A percentile compares a stretch with the other conserved stretches of the same genome.
Evolutionary conservation across 2,888 invertebrate genomes (phyloP).

Genomic region (Melanotus villosus): DNA sequence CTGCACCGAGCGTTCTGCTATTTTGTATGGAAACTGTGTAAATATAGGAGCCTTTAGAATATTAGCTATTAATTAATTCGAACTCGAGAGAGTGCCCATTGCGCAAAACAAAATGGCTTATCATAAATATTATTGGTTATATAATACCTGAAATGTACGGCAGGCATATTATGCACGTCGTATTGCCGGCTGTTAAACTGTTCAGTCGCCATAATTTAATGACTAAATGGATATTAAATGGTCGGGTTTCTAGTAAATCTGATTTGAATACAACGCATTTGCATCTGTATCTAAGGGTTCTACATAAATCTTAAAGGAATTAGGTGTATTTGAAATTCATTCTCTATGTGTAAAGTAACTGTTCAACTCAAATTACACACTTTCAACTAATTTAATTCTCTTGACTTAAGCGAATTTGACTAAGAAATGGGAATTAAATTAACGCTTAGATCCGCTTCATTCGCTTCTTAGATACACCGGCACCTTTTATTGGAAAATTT

Average conservation of each 20-base stretch:
- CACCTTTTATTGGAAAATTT: slow-evolving; percentile 30
- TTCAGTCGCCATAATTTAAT: slow-evolving; percentile 41
- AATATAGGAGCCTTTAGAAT: slow-evolving; percentile 39
- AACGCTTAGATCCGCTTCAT: slow-evolving; percentile 38
- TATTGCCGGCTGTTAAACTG: slow-evolving; percentile 38
- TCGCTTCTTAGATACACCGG: slow-evolving; percentile 28
- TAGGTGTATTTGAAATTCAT: slow-evolving; percentile 54
- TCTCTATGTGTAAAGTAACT: slow-evolving; percentile 44
- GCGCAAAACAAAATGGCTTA: background rate
- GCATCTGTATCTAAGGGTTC: slow-evolving; percentile 53
- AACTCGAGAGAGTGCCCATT: slow-evolving; percentile 22
- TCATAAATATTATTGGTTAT: slow-evolving; percentile 31
- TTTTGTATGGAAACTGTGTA: slow-evolving; percentile 31
- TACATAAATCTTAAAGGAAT: slow-evolving; percentile 54
- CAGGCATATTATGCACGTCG: slow-evolving; percentile 32
- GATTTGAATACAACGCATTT: slow-evolving; percentile 52
- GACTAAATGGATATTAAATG: slow-evolving; percentile 48
- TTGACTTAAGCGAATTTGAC: slow-evolving; percentile 55
- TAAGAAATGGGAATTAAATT: slow-evolving; percentile 56
- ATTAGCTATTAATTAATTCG: slow-evolving; percentile 24
- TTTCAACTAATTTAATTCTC: slow-evolving; percentile 58
- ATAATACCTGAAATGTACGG: slow-evolving; percentile 35
- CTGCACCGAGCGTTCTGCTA: slow-evolving; percentile 34
- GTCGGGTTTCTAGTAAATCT: slow-evolving; percentile 45
- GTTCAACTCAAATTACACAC: slow-evolving; percentile 57